Conservation (phyloP, 2,888 invertebrate genomes). For the Tipula unca region DNA sequence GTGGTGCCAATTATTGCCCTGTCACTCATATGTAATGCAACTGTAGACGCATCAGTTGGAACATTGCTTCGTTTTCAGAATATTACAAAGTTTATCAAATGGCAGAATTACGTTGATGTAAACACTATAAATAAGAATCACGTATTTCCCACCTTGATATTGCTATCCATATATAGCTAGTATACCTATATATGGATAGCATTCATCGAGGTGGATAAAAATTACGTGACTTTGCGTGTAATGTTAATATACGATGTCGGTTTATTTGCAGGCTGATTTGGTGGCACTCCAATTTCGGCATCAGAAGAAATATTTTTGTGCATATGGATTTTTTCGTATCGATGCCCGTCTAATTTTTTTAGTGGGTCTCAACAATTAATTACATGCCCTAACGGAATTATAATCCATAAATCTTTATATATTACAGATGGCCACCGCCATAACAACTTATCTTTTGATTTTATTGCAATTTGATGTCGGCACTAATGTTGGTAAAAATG, state of each 20-base stretch:
- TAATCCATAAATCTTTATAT: not conserved
- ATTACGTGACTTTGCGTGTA: too few species aligned
- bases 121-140: not conserved
- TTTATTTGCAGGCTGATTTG: not conserved
- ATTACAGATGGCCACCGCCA: constrained; percentile 38
- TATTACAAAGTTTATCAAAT: not conserved
- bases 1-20: not conserved
- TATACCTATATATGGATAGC: not conserved
- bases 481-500: not conserved
- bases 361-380: too few species aligned
- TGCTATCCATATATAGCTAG: too few species aligned
- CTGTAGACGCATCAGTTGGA: not conserved
- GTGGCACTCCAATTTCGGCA: not conserved
- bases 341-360: not conserved
- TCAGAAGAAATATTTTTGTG: not conserved
- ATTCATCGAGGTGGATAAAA: too few species aligned
- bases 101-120: not conserved
- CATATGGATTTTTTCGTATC: not conserved
- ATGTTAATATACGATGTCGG: not conserved
- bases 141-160: not conserved
- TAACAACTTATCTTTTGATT: constrained; percentile 40
- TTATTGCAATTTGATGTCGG: constrained; percentile 38
- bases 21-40: not conserved
- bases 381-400: not conserved
- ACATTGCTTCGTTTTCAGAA: not conserved